A percentile compares a stretch with the other conserved stretches of the same genome.
phyloP scores from a whole-genome alignment of 1,140 invertebrate species.

The Gerris buenoi region DNA sequence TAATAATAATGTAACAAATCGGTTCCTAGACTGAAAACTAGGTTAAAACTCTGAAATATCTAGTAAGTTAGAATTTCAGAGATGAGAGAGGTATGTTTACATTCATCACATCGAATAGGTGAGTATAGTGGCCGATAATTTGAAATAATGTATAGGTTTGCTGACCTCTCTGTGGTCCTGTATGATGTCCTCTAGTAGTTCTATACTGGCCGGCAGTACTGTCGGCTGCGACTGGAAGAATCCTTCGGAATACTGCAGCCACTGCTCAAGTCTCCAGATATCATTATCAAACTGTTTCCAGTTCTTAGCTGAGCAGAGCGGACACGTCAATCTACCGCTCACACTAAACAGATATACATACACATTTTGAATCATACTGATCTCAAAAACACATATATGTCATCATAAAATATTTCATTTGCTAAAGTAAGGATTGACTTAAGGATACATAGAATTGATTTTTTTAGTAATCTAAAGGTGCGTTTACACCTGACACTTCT shows the following conservation, averaged over 20 bases:
- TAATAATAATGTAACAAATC: no score
- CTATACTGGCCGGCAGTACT: slow-evolving; percentile 55
- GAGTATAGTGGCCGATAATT: background rate
- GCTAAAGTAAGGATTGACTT: no score
- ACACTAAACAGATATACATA: slow-evolving; percentile 38
- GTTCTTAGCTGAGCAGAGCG: slow-evolving; percentile 65
- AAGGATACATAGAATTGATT: no score
- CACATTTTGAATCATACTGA: no score
- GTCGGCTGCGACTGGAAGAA: slow-evolving; percentile 48
- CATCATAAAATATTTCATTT: no score
- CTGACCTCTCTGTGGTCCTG: slow-evolving; percentile 44
- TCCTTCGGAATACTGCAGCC: slow-evolving; percentile 75
- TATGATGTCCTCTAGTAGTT: slow-evolving; percentile 68
- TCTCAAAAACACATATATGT: no score
- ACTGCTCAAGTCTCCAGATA: slow-evolving; percentile 75
- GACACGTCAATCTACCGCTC: slow-evolving; percentile 56
- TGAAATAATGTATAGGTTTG: no score
- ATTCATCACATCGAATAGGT: background rate
- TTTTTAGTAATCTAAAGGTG: no score
- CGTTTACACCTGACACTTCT: no score
- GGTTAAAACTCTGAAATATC: slow-evolving; percentile 11
- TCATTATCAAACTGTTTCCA: slow-evolving; percentile 79
- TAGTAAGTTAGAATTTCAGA: slow-evolving; percentile 2
- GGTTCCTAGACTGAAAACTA: no score
- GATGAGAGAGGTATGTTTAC: background rate